Evolutionary conservation across 92 coral and sea anemone species (phyloP).

Genomic region (Meandrina meandrites): DNA sequence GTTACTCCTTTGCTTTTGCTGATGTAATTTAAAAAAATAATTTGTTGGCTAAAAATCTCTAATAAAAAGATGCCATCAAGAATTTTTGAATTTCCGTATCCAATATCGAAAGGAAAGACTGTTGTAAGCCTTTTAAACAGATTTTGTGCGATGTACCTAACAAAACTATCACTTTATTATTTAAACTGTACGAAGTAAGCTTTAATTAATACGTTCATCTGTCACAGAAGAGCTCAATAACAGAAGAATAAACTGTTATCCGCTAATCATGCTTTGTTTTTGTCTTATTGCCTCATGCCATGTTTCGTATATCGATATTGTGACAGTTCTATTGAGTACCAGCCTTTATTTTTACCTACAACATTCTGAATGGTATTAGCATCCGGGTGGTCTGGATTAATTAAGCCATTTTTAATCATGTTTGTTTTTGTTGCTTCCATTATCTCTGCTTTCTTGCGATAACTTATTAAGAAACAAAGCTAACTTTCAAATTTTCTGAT

Average conservation of each 20-base stretch:
- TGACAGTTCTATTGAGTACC: too few relatives aligned
- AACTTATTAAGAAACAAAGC: background rate
- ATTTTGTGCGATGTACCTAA: background rate
- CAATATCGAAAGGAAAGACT: background rate
- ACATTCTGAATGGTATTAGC: background rate
- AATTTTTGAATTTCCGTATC: background rate
- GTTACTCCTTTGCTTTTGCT: background rate
- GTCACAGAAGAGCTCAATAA: background rate
- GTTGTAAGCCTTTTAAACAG: background rate
- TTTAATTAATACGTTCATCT: background rate
- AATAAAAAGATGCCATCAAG: background rate
- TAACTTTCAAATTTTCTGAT: background rate
- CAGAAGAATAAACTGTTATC: background rate
- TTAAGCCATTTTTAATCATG: background rate
- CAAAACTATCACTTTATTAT: background rate
- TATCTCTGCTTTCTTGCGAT: background rate
- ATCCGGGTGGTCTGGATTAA: background rate
- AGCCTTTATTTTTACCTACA: too few relatives aligned
- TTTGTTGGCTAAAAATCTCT: background rate
- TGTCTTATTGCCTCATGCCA: too few relatives aligned
- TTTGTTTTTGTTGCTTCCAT: background rate
- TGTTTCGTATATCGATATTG: too few relatives aligned
- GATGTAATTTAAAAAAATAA: background rate
- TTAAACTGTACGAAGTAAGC: background rate
- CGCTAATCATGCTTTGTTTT: background rate